phyloP scores from a whole-genome alignment of 1,140 invertebrate genomes.

The Acarapis woodi region DNA sequence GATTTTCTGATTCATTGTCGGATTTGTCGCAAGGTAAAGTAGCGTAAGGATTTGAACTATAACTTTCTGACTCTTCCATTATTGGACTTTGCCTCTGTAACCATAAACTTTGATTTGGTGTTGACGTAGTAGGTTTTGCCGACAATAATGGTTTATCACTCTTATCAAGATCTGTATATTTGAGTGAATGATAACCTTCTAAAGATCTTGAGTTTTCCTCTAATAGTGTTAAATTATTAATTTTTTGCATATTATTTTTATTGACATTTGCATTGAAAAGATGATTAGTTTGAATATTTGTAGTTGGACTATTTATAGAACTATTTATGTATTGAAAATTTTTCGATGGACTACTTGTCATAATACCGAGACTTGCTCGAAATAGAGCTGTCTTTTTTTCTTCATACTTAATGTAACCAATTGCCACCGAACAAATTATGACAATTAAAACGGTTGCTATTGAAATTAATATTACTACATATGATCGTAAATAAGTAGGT shows the following conservation, averaged over 20 bases:
- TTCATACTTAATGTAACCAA: slow-evolving; percentile 12
- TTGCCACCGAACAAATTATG: slow-evolving; percentile 11
- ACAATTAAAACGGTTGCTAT: slow-evolving; percentile 13
- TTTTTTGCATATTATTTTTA: not conserved
- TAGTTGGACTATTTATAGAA: not conserved
- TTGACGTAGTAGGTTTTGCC: slow-evolving; percentile 1
- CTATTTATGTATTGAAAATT: slow-evolving; percentile 8
- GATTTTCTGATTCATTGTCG: too few relatives aligned
- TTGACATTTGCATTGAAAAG: not conserved
- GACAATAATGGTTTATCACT: slow-evolving; percentile 6
- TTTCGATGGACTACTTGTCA: slow-evolving; percentile 6
- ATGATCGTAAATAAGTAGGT: slow-evolving; percentile 11
- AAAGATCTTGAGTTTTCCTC: slow-evolving; percentile 4
- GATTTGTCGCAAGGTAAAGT: slow-evolving; percentile 9
- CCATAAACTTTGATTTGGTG: slow-evolving; percentile 7
- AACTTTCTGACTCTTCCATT: slow-evolving; percentile 8
- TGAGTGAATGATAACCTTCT: slow-evolving; percentile 7
- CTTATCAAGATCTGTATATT: slow-evolving; percentile 7
- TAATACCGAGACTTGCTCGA: not conserved
- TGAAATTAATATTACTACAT: slow-evolving; percentile 11
- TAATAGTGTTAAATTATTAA: not conserved
- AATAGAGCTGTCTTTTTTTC: slow-evolving; percentile 8
- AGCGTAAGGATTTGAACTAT: slow-evolving; percentile 11
- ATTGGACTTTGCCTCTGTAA: slow-evolving; percentile 9
- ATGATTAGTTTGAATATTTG: too few relatives aligned